phyloP scores from a whole-genome alignment of 2,888 invertebrate species.

The Yponomeuta evonymella region DNA sequence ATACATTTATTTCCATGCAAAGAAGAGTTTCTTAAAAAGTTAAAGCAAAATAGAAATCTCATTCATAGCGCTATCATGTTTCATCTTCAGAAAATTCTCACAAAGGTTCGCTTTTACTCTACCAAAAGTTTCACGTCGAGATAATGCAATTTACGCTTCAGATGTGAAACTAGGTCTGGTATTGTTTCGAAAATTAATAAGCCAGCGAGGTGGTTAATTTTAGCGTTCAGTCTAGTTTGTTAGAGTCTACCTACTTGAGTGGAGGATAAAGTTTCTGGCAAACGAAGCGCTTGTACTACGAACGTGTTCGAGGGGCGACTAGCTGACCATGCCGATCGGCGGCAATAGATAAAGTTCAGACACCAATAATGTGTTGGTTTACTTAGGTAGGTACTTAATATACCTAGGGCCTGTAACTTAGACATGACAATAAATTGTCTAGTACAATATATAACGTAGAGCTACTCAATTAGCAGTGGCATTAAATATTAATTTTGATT shows the following conservation, averaged over 20 bases:
- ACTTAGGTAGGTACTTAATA: too few relatives aligned
- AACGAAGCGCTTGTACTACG: constrained; percentile 29
- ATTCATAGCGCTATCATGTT: constrained; percentile 16
- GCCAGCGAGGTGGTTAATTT: background rate
- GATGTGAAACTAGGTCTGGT: background rate
- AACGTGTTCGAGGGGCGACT: constrained; percentile 48
- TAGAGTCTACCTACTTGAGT: background rate
- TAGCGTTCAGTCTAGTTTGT: background rate
- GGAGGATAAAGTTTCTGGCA: constrained; percentile 21
- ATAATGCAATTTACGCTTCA: background rate
- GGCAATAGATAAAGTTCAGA: constrained; percentile 39
- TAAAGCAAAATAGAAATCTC: background rate
- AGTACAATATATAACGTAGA: too few relatives aligned
- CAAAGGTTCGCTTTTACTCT: constrained; percentile 16
- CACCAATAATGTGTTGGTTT: background rate
- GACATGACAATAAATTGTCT: too few relatives aligned
- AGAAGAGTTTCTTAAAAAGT: background rate
- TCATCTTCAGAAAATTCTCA: constrained; percentile 6
- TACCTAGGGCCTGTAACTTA: too few relatives aligned
- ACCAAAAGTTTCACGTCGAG: constrained; percentile 3
- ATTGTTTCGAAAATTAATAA: constrained; percentile 3
- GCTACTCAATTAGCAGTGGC: too few relatives aligned
- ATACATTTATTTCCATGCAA: background rate
- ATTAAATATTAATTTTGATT: too few relatives aligned
- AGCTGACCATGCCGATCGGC: constrained; percentile 28